These are phyloP conservation scores for Sceliomorpha sp. DNA, from an alignment of 2,888 invertebrate species.

Conservation along the genomic window DNA sequence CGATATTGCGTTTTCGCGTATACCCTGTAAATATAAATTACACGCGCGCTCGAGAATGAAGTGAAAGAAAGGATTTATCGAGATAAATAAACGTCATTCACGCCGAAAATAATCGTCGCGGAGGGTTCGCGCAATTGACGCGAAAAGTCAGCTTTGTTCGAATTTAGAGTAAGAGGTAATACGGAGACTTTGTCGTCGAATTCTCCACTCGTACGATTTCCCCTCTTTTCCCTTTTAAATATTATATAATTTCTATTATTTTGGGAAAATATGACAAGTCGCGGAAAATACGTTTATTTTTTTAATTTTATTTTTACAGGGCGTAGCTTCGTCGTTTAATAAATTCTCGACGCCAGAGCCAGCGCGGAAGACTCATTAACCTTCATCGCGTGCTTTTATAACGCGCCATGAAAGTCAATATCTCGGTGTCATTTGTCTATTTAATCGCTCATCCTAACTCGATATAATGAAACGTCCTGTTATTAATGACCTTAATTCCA, in stretches of 20 bases:
- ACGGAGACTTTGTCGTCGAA: too few species aligned
- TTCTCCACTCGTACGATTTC: too few species aligned
- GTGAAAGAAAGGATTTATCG: constrained; percentile 16
- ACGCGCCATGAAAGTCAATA: not conserved
- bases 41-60: constrained; percentile 23
- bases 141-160: not conserved
- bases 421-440: not conserved
- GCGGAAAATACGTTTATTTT: too few species aligned
- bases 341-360: too few species aligned
- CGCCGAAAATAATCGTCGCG: constrained; percentile 8
- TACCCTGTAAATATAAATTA: constrained; percentile 38
- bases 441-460: not conserved
- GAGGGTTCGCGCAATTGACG: not conserved
- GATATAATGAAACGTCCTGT: not conserved
- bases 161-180: too few species aligned
- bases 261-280: too few species aligned
- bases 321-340: too few species aligned
- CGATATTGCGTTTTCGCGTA: constrained; percentile 43
- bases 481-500: not conserved
- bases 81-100: constrained; percentile 22
- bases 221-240: too few species aligned
- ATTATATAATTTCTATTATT: too few species aligned
- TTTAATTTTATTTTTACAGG: too few species aligned
- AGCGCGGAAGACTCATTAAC: too few species aligned
- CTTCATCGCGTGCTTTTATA: too few species aligned